Percentiles rank a stretch among this genome's conserved stretches.
phyloP scores from a whole-genome alignment of 2,888 invertebrate species.

The Dromius quadrimaculatus region DNA sequence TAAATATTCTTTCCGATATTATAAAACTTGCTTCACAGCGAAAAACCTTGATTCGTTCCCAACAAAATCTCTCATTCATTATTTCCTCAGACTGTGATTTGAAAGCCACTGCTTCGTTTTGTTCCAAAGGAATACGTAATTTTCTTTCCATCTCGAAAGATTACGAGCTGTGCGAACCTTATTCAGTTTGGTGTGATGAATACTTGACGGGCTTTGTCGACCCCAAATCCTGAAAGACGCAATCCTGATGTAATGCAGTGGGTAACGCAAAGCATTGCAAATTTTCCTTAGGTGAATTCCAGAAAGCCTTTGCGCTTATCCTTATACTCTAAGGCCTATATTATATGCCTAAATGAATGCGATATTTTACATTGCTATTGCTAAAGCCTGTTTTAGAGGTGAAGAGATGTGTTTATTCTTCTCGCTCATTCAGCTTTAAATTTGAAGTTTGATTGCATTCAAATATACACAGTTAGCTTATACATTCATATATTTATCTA shows the following conservation, averaged over 20 bases:
- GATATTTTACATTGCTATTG: no score
- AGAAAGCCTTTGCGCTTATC: neutral
- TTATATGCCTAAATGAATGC: no score
- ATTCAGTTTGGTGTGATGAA: conserved; percentile 27
- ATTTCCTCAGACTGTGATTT: neutral
- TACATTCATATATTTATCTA: no score
- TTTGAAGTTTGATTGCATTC: no score
- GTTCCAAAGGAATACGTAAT: conserved; percentile 10
- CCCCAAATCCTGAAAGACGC: conserved; percentile 11
- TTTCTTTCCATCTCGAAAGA: neutral
- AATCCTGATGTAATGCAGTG: conserved; percentile 10
- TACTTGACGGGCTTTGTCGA: conserved; percentile 20
- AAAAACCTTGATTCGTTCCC: no score
- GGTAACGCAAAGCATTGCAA: neutral
- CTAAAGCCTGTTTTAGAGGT: no score
- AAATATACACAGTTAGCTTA: no score
- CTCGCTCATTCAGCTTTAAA: no score
- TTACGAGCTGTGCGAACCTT: conserved; percentile 10
- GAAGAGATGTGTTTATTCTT: no score
- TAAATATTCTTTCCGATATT: no score
- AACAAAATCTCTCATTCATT: neutral
- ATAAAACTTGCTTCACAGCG: no score
- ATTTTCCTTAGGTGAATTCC: neutral
- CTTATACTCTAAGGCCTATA: no score
- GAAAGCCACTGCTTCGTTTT: neutral